These are phyloP conservation scores for Silurus asotus DNA, from an alignment of 2,113 vertebrate species.

Conservation along the genomic window DNA sequence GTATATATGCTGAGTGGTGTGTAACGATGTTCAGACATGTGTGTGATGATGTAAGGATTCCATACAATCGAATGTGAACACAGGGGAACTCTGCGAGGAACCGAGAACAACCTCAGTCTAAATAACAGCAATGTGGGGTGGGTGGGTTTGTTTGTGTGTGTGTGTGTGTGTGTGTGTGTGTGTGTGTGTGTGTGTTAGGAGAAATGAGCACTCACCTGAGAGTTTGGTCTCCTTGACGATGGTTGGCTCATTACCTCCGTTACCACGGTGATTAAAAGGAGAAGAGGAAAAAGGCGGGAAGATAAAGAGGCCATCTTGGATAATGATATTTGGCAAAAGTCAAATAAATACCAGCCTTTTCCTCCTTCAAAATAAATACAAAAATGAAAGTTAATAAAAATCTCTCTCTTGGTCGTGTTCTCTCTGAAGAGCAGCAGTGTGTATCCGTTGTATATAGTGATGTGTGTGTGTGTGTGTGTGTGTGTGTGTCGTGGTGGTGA, in stretches of 20 bases:
- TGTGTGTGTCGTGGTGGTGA: neutral
- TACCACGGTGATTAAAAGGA: conserved; percentile 27
- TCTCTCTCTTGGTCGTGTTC: neutral
- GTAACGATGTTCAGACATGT: too few relatives aligned
- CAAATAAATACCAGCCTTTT: neutral
- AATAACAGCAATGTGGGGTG: too few relatives aligned
- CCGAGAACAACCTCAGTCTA: too few relatives aligned
- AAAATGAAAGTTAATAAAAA: neutral
- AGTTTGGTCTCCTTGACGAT: conserved; percentile 32
- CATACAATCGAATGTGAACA: too few relatives aligned
- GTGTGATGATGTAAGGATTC: too few relatives aligned
- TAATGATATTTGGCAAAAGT: neutral
- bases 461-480: neutral
- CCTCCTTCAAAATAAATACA: neutral
- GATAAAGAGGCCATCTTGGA: conserved; percentile 47
- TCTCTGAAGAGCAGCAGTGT: neutral
- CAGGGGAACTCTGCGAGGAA: too few relatives aligned
- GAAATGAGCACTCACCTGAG: conserved; percentile 48
- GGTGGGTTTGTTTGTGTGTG: neutral
- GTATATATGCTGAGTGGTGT: too few relatives aligned
- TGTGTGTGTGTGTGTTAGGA: neutral
- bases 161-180: neutral
- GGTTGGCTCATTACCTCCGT: conserved; percentile 43
- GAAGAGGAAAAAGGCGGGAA: conserved; percentile 1
- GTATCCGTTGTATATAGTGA: neutral